Percentiles rank a stretch among this genome's conserved stretches.
These are phyloP conservation scores for Nephrotoma guestfalica DNA, from an alignment of 2,888 invertebrate genomes.

Conservation along the genomic window DNA sequence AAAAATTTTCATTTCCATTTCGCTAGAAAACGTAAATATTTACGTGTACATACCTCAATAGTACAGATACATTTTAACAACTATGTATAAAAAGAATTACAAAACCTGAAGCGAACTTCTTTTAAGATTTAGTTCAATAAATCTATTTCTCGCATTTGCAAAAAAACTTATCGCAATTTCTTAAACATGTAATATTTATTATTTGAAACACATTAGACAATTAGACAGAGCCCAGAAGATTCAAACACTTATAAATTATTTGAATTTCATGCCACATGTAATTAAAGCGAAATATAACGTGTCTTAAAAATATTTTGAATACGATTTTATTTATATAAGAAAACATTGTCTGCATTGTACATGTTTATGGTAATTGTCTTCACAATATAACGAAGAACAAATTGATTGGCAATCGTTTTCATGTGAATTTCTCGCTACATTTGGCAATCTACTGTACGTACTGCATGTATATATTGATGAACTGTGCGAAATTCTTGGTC, in stretches of 20 bases:
- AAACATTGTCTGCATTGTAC: not conserved
- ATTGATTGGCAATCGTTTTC: not conserved
- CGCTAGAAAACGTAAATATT: not conserved
- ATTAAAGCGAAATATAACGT: not conserved
- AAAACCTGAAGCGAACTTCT: not conserved
- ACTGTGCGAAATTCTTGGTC: not conserved
- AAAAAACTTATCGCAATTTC: not conserved
- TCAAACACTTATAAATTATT: not conserved
- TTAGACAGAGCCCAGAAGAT: not conserved
- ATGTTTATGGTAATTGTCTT: not conserved
- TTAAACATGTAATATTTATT: not conserved
- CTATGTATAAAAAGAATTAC: not conserved
- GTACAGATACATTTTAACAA: not conserved
- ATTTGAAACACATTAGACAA: not conserved
- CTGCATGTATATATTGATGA: not conserved
- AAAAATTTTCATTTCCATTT: not conserved
- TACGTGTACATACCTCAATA: not conserved
- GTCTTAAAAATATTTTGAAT: not conserved
- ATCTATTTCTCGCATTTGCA: not conserved
- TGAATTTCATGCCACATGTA: not conserved
- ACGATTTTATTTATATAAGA: not conserved
- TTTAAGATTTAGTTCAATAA: not conserved
- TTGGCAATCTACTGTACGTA: not conserved
- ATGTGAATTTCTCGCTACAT: not conserved
- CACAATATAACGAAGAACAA: not conserved